Percentiles rank a stretch among this genome's conserved stretches.
phyloP scores from a whole-genome alignment of 2,113 vertebrate species.

The Rhabdomys dilectus region DNA sequence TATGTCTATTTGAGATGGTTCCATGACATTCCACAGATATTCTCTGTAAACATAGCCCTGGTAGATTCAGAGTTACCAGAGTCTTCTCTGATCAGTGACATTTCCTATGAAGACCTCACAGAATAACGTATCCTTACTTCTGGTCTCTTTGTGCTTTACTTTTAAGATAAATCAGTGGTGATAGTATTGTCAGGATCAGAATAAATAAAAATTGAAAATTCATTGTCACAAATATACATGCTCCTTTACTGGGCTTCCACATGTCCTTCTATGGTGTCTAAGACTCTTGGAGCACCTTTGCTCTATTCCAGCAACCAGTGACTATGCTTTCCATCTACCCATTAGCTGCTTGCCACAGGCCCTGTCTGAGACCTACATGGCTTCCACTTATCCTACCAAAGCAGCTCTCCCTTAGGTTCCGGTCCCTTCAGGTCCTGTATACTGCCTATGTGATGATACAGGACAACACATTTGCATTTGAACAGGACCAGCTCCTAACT shows the following conservation, averaged over 20 bases:
- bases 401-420: neutral
- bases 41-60: neutral
- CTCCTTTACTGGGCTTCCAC: neutral
- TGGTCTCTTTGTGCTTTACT: neutral
- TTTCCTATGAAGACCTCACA: neutral
- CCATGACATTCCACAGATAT: neutral
- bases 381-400: constrained; percentile 24
- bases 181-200: neutral
- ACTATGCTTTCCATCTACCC: too few relatives aligned
- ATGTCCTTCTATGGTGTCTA: neutral
- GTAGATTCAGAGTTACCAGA: neutral
- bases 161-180: neutral
- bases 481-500: constrained; percentile 57
- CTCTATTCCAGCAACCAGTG: neutral
- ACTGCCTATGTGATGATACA: constrained; percentile 56
- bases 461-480: constrained; percentile 50
- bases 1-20: too few relatives aligned
- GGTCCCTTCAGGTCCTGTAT: neutral
- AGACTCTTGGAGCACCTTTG: neutral
- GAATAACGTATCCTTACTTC: neutral
- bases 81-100: neutral
- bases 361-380: neutral
- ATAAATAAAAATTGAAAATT: neutral
- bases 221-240: neutral
- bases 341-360: neutral